Evolutionary conservation across 2,797 vertebrate genomes (phyloP), one percentile per base, ranked within the genome.

Genomic region (Propithecus perrieri): DNA sequence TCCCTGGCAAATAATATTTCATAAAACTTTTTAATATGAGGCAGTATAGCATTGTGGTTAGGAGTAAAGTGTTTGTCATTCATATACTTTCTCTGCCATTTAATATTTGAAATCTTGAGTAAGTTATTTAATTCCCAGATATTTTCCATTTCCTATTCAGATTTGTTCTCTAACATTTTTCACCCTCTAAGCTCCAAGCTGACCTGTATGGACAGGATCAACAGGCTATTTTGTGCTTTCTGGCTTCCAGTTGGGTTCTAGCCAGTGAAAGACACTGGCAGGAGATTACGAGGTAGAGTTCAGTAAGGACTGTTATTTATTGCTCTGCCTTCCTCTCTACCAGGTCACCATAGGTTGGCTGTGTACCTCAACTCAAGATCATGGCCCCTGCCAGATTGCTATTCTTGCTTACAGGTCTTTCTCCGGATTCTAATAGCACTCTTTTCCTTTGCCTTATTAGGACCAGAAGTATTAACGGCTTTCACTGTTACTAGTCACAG

Each of bases 101-200:
- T 91, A 85, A 89, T 53, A 95, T 84, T 35, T 71, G 61, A 93
- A 53, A 71, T 80, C 5, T 80, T 89, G 41, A 83, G 17, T 28
- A 84, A 92, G 46, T 74, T 71, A 63, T 63, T 67, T 55, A 86
- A 94, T 53, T 93, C 5, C 46, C 71, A 92, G n/a, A 67, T 84
- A 90, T 79, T 92, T 97, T 71, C 15, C 48, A 86, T 79, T 95
- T 96, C 43, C 30, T 38, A 91, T 91, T 91, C n/a, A 74, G 55
- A 95, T 91, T 96, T 22, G 94, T 90, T 87, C 22, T 89, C 75
- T 2, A 80, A 43, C 5, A 7, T 50, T 80, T 74, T 96, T 95
- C 5, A 96, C 15, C 11, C 2, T 78, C 33, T 89, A 59, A 94
- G 30, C 6, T 71, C 88, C 14, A 93, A 86, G 41, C 6, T 88